These are phyloP conservation scores for Coranthus polyacanthus DNA, from an alignment of 2,797 vertebrate species.

Conservation along the genomic window DNA sequence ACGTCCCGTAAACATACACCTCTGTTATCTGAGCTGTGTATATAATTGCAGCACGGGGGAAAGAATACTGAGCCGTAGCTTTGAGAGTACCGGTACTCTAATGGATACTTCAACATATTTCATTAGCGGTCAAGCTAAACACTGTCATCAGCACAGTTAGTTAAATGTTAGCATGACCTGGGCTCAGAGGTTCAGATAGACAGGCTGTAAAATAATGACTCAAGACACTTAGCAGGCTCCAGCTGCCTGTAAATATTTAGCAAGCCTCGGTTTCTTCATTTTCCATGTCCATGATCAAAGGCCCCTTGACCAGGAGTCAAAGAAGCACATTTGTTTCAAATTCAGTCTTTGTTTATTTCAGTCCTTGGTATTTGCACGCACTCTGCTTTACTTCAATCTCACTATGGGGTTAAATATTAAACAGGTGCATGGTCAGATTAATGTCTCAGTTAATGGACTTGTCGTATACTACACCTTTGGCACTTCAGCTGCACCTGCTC, in stretches of 20 bases:
- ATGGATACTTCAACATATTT: constrained; percentile 21
- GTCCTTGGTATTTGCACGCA: not conserved
- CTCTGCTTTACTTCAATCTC: not conserved
- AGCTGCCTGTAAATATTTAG: constrained; percentile 30
- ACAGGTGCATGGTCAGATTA: not conserved
- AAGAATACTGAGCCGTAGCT: not conserved
- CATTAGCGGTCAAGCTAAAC: constrained; percentile 12
- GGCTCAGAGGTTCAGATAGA: constrained; percentile 4
- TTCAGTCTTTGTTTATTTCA: not conserved
- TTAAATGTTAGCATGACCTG: constrained; percentile 21
- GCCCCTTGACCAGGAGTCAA: not conserved
- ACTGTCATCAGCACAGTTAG: constrained; percentile 32
- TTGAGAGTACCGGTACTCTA: not conserved
- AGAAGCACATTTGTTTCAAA: constrained; percentile 8
- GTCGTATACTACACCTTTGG: not conserved
- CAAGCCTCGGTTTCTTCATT: not conserved
- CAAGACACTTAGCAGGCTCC: not conserved
- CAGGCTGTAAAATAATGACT: constrained; percentile 17
- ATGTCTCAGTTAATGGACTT: not conserved
- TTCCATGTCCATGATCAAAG: constrained; percentile 14
- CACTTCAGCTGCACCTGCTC: not conserved
- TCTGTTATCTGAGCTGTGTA: constrained; percentile 55
- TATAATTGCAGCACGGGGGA: not conserved
- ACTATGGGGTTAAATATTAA: constrained; percentile 1
- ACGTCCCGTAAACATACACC: constrained; percentile 67